A percentile compares a stretch with the other conserved stretches of the same genome.
These are phyloP conservation scores for Montipora foliosa DNA, from an alignment of 64 coral and sea anemone genomes.

Conservation along the genomic window DNA sequence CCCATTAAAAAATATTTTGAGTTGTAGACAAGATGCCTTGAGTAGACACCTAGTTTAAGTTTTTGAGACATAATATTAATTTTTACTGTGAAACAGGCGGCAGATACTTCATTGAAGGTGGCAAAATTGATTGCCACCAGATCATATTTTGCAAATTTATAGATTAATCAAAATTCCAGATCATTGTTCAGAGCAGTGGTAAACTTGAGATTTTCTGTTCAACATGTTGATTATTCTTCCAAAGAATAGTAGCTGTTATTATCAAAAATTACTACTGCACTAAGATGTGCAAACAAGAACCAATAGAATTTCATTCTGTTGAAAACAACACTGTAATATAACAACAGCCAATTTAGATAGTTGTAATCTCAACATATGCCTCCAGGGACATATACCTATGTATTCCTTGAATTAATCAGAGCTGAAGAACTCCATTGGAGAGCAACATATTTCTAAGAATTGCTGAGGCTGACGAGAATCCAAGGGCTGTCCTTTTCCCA, in stretches of 20 bases:
- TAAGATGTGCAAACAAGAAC: constrained; percentile 2
- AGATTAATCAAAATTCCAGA: not conserved
- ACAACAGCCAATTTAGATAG: not conserved
- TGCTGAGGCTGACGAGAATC: not conserved
- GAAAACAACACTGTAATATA: constrained; percentile 4
- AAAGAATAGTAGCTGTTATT: no score
- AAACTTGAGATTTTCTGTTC: not conserved
- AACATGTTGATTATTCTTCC: not conserved
- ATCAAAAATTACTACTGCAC: not conserved
- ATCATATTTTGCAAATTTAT: no score
- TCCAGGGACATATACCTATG: not conserved
- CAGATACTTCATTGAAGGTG: no score
- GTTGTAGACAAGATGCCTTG: no score
- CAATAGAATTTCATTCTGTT: not conserved
- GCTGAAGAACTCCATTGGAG: not conserved
- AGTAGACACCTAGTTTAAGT: no score
- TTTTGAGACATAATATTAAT: no score
- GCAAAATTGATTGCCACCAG: no score
- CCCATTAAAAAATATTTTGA: no score
- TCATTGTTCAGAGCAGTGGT: not conserved
- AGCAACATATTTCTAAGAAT: not conserved
- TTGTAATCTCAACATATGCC: not conserved
- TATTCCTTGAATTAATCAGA: not conserved
- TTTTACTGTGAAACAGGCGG: no score
- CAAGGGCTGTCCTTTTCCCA: not conserved